A percentile compares a stretch with the other conserved stretches of the same genome.
Conservation (phyloP, 2,113 vertebrate genomes). For the Corythaixoides concolor region DNA sequence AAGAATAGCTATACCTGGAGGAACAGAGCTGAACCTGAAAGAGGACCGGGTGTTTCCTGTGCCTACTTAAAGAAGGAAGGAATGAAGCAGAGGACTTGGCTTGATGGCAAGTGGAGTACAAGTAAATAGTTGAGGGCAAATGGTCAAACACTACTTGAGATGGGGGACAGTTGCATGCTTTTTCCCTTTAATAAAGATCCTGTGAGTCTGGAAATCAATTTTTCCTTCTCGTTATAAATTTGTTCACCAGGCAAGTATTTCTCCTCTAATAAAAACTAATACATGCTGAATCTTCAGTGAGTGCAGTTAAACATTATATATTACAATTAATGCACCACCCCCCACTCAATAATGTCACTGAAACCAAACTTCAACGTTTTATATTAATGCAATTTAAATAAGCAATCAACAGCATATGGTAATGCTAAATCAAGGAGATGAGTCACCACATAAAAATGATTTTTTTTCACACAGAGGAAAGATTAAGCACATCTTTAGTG, state of each 20-base stretch:
- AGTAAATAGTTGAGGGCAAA: neutral
- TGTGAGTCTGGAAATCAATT: neutral
- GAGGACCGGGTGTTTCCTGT: neutral
- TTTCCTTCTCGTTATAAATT: neutral
- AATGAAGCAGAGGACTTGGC: neutral
- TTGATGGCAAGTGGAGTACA: neutral
- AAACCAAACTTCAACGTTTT: neutral
- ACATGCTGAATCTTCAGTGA: neutral
- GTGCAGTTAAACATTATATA: neutral
- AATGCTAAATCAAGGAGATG: neutral
- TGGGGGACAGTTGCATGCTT: neutral
- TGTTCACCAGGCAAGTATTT: neutral
- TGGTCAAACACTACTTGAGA: neutral
- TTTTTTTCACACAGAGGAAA: neutral
- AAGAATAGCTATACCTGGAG: neutral
- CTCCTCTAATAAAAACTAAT: neutral
- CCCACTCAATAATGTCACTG: neutral
- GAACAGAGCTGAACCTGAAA: neutral
- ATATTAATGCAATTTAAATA: neutral
- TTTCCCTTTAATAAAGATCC: neutral
- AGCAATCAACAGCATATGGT: neutral
- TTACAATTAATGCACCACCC: neutral
- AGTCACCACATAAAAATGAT: neutral
- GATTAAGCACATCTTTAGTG: neutral
- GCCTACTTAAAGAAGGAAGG: neutral